These are phyloP conservation scores for Halcyon leucocephala DNA, from an alignment of 2,797 vertebrate genomes.

Conservation along the genomic window DNA sequence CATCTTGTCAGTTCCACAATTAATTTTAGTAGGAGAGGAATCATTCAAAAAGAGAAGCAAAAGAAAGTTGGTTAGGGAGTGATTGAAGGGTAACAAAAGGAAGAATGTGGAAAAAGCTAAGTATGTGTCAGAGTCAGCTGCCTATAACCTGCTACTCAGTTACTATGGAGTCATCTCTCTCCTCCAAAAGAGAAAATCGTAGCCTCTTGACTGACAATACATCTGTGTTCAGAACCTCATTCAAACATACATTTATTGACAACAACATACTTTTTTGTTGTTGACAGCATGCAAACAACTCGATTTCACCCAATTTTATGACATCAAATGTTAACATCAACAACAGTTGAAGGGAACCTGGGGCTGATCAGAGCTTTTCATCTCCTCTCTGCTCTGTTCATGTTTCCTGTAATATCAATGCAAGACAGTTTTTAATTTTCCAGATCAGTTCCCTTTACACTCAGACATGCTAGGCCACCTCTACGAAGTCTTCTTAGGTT, in stretches of 20 bases:
- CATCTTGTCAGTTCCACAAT: background rate
- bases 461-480: background rate
- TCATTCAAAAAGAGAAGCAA: background rate
- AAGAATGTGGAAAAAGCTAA: background rate
- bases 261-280: background rate
- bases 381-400: background rate
- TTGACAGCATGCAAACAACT: background rate
- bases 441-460: background rate
- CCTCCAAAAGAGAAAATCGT: background rate
- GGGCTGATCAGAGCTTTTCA: background rate
- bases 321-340: background rate
- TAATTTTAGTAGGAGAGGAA: background rate
- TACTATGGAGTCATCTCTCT: background rate
- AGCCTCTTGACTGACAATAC: background rate
- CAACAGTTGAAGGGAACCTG: background rate
- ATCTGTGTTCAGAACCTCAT: background rate
- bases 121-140: background rate
- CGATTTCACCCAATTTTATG: background rate
- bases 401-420: background rate
- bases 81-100: background rate
- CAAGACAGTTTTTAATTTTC: background rate
- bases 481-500: background rate
- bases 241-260: background rate
- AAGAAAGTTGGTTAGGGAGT: background rate
- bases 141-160: background rate